Percentiles rank a stretch among this genome's conserved stretches.
These are phyloP conservation scores for Ennomos erosarius DNA, from an alignment of 2,888 invertebrate genomes.

Conservation along the genomic window DNA sequence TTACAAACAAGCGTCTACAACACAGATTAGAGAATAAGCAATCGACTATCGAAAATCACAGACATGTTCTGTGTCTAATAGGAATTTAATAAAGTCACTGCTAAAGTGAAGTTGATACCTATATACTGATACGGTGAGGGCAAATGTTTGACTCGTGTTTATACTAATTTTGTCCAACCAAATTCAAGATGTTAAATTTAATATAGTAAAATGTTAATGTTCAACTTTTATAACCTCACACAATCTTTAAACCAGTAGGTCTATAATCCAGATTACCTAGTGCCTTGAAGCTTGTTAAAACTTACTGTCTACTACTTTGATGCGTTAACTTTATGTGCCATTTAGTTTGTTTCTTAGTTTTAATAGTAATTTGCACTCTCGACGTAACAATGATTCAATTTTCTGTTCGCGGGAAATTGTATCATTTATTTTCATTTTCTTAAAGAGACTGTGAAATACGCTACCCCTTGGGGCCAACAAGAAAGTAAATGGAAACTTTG, in stretches of 20 bases:
- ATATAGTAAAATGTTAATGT: too few species aligned
- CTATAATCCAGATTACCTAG: background rate
- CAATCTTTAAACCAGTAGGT: too few species aligned
- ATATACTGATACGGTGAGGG: too few species aligned
- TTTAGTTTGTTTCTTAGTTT: conserved; percentile 10
- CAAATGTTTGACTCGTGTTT: too few species aligned
- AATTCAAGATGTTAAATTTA: too few species aligned
- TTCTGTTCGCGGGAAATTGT: conserved; percentile 2
- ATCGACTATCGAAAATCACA: too few species aligned
- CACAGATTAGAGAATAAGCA: too few species aligned
- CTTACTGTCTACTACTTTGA: conserved; percentile 2
- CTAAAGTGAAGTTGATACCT: background rate
- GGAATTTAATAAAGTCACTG: conserved; percentile 6
- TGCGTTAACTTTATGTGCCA: conserved; percentile 2
- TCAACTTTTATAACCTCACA: too few species aligned
- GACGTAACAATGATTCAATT: conserved; percentile 13
- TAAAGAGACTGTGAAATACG: background rate
- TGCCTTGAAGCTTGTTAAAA: conserved; percentile 6
- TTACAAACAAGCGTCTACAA: too few species aligned
- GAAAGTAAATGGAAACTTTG: conserved; percentile 11
- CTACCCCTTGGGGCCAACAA: conserved; percentile 11
- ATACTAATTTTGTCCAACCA: too few species aligned
- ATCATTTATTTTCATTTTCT: conserved; percentile 19
- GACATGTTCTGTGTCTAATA: too few species aligned
- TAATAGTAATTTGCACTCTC: conserved; percentile 11